phyloP scores from a whole-genome alignment of 1,140 invertebrate species.

The Calephelis nemesis region DNA sequence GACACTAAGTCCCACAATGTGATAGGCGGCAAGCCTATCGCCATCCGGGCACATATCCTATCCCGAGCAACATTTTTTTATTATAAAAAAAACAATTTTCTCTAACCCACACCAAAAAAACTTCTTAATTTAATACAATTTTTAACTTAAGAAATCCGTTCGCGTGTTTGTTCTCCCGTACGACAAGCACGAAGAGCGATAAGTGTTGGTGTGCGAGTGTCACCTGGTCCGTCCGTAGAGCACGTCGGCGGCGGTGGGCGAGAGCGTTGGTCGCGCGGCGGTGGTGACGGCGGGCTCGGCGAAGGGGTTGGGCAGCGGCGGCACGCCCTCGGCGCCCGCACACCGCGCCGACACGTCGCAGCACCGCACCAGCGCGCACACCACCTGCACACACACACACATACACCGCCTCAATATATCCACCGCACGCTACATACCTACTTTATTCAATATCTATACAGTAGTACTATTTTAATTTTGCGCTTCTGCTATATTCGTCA shows the following conservation, averaged over 20 bases:
- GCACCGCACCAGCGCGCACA: slow-evolving; percentile 93
- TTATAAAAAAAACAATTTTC: no score
- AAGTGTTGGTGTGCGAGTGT: slow-evolving; percentile 22
- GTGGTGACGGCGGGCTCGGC: slow-evolving; percentile 86
- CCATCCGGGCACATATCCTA: no score
- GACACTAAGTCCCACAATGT: no score
- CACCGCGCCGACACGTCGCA: slow-evolving; percentile 93
- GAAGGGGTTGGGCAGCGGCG: slow-evolving; percentile 90
- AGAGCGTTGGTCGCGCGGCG: slow-evolving; percentile 84
- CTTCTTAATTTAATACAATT: no score
- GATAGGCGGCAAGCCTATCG: no score
- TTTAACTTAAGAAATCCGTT: no score
- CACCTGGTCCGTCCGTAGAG: slow-evolving; percentile 89
- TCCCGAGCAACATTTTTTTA: no score
- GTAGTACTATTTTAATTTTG: no score
- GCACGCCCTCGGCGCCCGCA: slow-evolving; percentile 80
- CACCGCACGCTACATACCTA: background rate
- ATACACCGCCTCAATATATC: background rate
- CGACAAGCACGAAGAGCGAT: background rate
- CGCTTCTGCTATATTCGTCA: no score
- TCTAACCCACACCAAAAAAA: no score
- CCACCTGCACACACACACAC: slow-evolving; percentile 79
- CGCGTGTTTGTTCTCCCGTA: background rate
- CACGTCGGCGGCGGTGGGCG: slow-evolving; percentile 84
- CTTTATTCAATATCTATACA: no score